Conservation (phyloP, 2,113 vertebrate species). For the Pollachius pollachius region DNA sequence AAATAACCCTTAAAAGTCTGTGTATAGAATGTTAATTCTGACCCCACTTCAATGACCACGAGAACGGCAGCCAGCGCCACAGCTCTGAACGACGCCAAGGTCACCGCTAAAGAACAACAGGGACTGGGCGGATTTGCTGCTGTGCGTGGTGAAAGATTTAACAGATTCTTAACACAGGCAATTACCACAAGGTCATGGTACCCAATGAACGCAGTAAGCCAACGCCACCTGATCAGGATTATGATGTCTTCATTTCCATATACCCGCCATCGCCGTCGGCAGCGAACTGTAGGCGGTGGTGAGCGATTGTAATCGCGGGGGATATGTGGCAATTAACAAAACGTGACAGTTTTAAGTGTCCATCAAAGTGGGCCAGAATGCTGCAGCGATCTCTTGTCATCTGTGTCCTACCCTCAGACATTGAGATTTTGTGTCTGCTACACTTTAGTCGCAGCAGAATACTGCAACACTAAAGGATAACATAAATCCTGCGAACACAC, state of each 20-base stretch:
- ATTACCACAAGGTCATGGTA: conserved; percentile 55
- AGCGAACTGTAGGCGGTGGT: conserved; percentile 8
- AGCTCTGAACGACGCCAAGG: conserved; percentile 55
- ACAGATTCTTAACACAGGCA: conserved; percentile 52
- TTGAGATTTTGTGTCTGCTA: too few relatives aligned
- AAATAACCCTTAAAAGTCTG: conserved; percentile 31
- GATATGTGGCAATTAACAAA: conserved; percentile 54
- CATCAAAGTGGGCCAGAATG: conserved; percentile 42
- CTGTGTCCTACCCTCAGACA: too few relatives aligned
- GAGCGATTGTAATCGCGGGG: conserved; percentile 60
- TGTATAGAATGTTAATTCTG: conserved; percentile 41
- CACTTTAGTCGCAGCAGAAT: too few relatives aligned
- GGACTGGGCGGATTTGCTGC: conserved; percentile 50
- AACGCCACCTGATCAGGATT: conserved; percentile 67
- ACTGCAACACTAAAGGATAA: too few relatives aligned
- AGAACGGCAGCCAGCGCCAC: too few relatives aligned
- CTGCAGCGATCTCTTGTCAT: conserved; percentile 29
- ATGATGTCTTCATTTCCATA: conserved; percentile 69
- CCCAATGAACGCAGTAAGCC: conserved; percentile 49
- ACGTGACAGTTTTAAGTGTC: conserved; percentile 48
- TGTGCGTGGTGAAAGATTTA: conserved; percentile 61
- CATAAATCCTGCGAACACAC: too few relatives aligned
- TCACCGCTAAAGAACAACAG: conserved; percentile 54
- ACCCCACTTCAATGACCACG: conserved; percentile 14
- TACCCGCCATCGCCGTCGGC: conserved; percentile 45